Percentiles rank a stretch among this genome's conserved stretches.
Conservation (phyloP, 2,797 vertebrate genomes). For the Enteromius trimaculatus region DNA sequence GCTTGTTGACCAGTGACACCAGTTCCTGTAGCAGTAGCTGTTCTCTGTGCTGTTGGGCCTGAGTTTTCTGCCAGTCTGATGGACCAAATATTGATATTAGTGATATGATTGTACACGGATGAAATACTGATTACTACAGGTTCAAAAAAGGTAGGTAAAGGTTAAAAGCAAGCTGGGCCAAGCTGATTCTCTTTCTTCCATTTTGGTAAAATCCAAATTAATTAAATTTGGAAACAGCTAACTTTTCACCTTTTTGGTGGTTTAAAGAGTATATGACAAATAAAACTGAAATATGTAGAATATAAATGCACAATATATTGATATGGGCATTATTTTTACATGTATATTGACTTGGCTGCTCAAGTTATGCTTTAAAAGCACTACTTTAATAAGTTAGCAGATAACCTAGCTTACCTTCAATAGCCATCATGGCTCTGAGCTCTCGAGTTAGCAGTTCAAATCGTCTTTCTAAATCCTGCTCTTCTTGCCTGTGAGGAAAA, state of each 20-base stretch:
- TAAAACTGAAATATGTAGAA: background rate
- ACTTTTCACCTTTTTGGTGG: background rate
- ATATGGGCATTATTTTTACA: background rate
- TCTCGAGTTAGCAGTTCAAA: slow-evolving; percentile 89
- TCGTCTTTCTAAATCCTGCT: slow-evolving; percentile 88
- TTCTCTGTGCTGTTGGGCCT: slow-evolving; percentile 84
- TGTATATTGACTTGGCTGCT: background rate
- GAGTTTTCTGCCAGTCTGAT: slow-evolving; percentile 85
- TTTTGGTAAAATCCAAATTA: background rate
- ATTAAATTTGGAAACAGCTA: background rate
- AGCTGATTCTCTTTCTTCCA: background rate
- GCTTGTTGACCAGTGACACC: slow-evolving; percentile 88
- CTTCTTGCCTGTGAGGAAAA: slow-evolving; percentile 80
- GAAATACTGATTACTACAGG: background rate
- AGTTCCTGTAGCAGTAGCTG: slow-evolving; percentile 88
- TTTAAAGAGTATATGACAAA: background rate
- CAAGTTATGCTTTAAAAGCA: background rate
- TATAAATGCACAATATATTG: background rate
- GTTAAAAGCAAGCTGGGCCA: background rate
- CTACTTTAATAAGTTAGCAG: background rate
- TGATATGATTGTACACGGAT: background rate
- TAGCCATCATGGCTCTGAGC: slow-evolving; percentile 86
- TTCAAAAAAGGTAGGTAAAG: background rate
- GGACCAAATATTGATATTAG: slow-evolving; percentile 2
- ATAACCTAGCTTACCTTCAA: slow-evolving; percentile 83